Base-by-base conservation (phyloP, 2,113 vertebrate species). In the Crypturellus undulatus region DNA sequence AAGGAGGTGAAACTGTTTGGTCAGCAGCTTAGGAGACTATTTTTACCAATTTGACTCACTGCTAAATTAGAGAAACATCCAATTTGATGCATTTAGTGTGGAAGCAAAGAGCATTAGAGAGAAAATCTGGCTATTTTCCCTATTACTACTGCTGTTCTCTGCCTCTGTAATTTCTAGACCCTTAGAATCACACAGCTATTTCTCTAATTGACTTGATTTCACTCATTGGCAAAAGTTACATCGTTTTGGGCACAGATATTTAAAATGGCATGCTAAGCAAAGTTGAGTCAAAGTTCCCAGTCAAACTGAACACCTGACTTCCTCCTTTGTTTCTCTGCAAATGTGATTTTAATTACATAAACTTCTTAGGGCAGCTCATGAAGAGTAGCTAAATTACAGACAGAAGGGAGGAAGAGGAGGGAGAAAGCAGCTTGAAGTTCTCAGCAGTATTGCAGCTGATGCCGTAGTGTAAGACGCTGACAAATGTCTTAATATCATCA, bases 361-460 rank as follows among this genome's bases (percentile, higher is more conserved):
- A 85, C 43, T 80, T 59, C 54, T 70, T 3, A 56, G 16, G 84
- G 42, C 30, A 62, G 63, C 63, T 93, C 32, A 83, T 47, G 19
- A 94, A 22, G 67, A 28, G 6, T 45, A 86, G 65, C 92, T 71
- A 75, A 90, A 96, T 96, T 95, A 93, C 56, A 96, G 85, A 47
- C 60, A 92, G 77, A 77, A 89, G 88, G 47, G 77, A 89, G 72
- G 56, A 68, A 94, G 62, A 83, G 77, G 79, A 78, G 60, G 58
- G 56, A 15, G 30, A 69, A 84, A 90, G 72, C 20, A 14, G 38
- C 79, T 86, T 47, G 38, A 65, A 84, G 72, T 51, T 86, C 51
- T 0, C 1, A 79, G 52, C 88, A 64, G 40, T 90, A 69, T 68
- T 89, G 84, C 49, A 93, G 72, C 54, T 78, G 69, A 12, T 62